These are phyloP conservation scores for Ctenosaura bakeri DNA, from an alignment of 2,797 vertebrate genomes.

Conservation along the genomic window DNA sequence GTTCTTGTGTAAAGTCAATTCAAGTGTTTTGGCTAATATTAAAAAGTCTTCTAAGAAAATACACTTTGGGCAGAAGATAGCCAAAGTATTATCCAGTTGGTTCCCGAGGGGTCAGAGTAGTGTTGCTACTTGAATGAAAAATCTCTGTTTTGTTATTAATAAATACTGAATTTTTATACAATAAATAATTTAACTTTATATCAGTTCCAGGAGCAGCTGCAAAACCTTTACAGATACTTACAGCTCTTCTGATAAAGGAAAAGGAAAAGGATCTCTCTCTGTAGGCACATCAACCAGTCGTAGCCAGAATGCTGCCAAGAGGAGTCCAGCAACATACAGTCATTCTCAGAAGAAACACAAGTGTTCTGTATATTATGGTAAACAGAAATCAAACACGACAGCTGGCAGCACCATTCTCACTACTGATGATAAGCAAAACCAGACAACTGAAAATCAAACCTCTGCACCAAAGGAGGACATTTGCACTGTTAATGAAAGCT, in stretches of 20 bases:
- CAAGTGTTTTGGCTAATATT: too few species aligned
- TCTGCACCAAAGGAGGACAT: slow-evolving; percentile 75
- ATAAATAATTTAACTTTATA: slow-evolving; percentile 24
- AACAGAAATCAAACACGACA: slow-evolving; percentile 85
- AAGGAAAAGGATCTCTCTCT: slow-evolving; percentile 93
- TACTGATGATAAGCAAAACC: slow-evolving; percentile 83
- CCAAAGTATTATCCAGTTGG: neutral
- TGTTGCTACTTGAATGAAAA: neutral
- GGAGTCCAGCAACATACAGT: slow-evolving; percentile 82
- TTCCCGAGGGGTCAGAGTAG: neutral
- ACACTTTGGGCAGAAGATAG: neutral
- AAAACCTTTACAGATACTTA: slow-evolving; percentile 92
- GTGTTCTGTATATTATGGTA: slow-evolving; percentile 92
- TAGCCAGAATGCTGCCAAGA: slow-evolving; percentile 88
- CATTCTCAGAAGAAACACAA: slow-evolving; percentile 95
- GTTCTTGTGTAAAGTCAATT: too few species aligned
- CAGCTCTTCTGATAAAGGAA: slow-evolving; percentile 92
- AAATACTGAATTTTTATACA: neutral
- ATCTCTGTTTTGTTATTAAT: neutral
- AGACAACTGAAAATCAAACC: slow-evolving; percentile 70
- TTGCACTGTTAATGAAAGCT: slow-evolving; percentile 77
- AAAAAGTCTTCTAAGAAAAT: neutral
- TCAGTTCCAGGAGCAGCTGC: slow-evolving; percentile 89
- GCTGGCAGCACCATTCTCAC: slow-evolving; percentile 60
- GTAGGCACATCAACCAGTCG: slow-evolving; percentile 83